Evolutionary conservation across 2,113 vertebrate species (phyloP), one percentile per base, ranked within the genome.

Genomic region (Anguilla rostrata): DNA sequence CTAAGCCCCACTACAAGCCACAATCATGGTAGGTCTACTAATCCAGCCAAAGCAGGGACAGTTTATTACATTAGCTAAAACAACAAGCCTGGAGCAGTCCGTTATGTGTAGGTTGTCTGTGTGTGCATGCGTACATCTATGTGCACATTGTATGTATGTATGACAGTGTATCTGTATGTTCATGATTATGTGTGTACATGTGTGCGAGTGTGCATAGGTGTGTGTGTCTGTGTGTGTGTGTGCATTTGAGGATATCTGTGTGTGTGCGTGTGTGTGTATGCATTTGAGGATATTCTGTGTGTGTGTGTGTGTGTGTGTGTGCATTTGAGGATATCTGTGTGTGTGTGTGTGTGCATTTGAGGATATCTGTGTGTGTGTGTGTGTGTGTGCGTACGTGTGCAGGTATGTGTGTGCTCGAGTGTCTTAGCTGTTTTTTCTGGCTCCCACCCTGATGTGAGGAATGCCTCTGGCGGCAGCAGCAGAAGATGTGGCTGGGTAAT

Each of bases 31-130:
- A 34, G 71, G 71, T 1, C 12, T 34, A 29, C n/a, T 29, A 75
- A 75, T 34, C n/a, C 71, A 34, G 71, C 71, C n/a, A 20, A 75
- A 75, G 71, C 71, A 75, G 9, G 63, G 63, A 34, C 7, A 75
- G 9, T 53, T 75, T 75, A n/a, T 75, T 75, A 75, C 71, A 75
- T 75, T 75, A n/a, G 12, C n/a, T 75, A 85, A 57, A 57, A 40
- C 22, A 80, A 34, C 75, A 46, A 16, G 1, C 15, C 2, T 86
- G 56, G 40, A 20, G 39, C 39, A 83, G 53, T 5, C n/a, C 12
- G 39, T 39, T 22, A 49, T 60, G 82, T 60, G 71, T 75, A 75
- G 71, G 71, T 6, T 75, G 63, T 71, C 3, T 71, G 71, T 75
- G 71, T 34, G 71, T 26, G 5, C 22, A 66, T 22, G 60, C 20